Base-by-base conservation (phyloP, 1,140 invertebrate species). In the Apis laboriosa region DNA sequence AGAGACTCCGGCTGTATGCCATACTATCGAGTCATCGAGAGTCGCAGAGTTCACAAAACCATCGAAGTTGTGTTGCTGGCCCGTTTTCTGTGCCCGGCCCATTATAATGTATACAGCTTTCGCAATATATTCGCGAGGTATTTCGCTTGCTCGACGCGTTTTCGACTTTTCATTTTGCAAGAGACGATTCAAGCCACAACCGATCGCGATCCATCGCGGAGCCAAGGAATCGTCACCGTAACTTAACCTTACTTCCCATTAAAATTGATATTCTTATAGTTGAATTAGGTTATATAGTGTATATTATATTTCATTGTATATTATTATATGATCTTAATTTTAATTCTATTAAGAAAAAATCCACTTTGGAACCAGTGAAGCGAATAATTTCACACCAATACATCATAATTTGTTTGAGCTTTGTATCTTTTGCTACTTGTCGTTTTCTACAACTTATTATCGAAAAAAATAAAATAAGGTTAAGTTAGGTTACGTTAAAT, bases 61-160 rank as follows among this genome's bases (percentile, higher is more conserved):
- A 43, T 43, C 34, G 34, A 43, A 43, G 34, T 43, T 0, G 34
- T 43, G 49, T 24, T 43, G 76, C 66, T 86, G 90, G 86, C 90
- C 89, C 88, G 87, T 89, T 92, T 92, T 91, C 88, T 86, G 84
- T 70, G 72, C 58, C 73, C 60, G 61, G 72, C 77, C 76, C 82
- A 74, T 87, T 85, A 86, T 90, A 89, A 90, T 91, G 70, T 92
- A 89, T 92, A 92, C 89, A 85, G 83, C 92, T 93, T 92, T 92
- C 91, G 92, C 91, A 93, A 93, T 61, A 68, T 85, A 88, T 85
- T 88, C 76, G 43, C 60, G 24, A 56, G 56, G 84, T 86, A 78
- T 88, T 92, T 93, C 86, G 91, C 90, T 93, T 92, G 91, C 91
- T 91, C 80, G 86, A 68, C 90, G 88, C 91, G 92, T 93, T 92